Base-by-base conservation (phyloP, 1,140 invertebrate species). In the Sarcophaga peregrina region DNA sequence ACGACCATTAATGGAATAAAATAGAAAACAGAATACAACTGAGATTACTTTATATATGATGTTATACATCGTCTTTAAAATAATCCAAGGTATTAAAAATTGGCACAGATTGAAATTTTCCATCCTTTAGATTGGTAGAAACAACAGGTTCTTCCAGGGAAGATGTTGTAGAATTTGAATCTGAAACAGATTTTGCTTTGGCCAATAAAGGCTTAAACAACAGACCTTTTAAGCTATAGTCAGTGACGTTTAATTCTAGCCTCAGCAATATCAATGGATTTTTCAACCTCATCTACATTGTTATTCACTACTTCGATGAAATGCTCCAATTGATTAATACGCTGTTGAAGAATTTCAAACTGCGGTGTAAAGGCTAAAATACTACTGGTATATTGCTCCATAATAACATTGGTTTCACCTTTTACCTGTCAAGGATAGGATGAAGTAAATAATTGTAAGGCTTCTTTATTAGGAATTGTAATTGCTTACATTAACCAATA, bases 171-270 rank as follows among this genome's bases (percentile, higher is more conserved):
- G 87, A 84, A 62, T 84, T 83, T 47, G 80, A 17, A 8, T 46
- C 47, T 10, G 54, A 80, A 10, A 73, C 72, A 9, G 88, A 75
- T 73, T 87, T 87, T 8, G 88, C 85, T 62, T 85, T 85, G 15
- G 83, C 80, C 6, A 85, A 86, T 0, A 90, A 74, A 0, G 89
- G 89, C 62, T 90, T 90, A 0, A 89, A 46, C 0, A 90, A 78
- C 5, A 90, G 78, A 7, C 89, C 89, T 73, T 86, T 89, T 4
- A 90, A 81, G 54, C 89, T 90, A 73, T 89, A 88, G 47, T 90
- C 89, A 47, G 89, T 88, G 0, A 90, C 87, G 82, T 86, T 86
- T 0, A 90, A 85, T 73, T 90, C 89, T n/a, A 73, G 85, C 85
- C 80, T 90, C 89, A 0, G 89, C 88, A 8, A 89, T 84, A 46